Base-by-base conservation (phyloP, 1,140 invertebrate genomes). In the Mercenaria mercenaria region DNA sequence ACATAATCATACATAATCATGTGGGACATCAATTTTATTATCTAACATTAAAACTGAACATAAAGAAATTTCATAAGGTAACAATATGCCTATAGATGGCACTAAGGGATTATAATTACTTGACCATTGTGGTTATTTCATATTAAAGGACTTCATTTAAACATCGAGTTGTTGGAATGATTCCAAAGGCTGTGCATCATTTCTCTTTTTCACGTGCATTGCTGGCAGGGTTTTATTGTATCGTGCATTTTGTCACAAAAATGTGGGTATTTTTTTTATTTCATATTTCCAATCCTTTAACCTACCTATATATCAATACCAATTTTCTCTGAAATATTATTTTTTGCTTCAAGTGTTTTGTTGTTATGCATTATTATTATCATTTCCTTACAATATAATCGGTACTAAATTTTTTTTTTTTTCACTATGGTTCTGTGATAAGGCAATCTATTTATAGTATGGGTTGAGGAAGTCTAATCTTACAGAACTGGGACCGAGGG, bases 81-180 rank as follows among this genome's bases (percentile, higher is more conserved):
- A 10, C 8, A 18, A 56, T 4, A 11, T 56, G 15, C 15, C 52
- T 56, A 23, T 3, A 20, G 52, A 56, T 20, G n/a, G 15, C 52
- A 56, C 3, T 23, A 56, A 56, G 52, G 52, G 52, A 56, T 56
- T 56, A 20, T n/a, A n/a, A n/a, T n/a, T n/a, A n/a, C n/a, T n/a
- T n/a, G n/a, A n/a, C n/a, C n/a, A n/a, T n/a, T n/a, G n/a, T n/a
- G n/a, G n/a, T n/a, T n/a, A n/a, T n/a, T n/a, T n/a, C n/a, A n/a
- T n/a, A 56, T 56, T 20, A 20, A 8, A 20, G 52, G n/a, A 56
- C 3, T 13, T 56, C 20, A 56, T 23, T 23, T 56, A 3, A 56
- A 23, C n/a, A 20, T 56, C 52, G 52, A 79, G 32, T 56, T 84
- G 82, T 84, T 84, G 82, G 82, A 84, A 84, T 84, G 82, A 29